Conservation (phyloP, 2,888 invertebrate species). For the Orchesella flavescens region DNA sequence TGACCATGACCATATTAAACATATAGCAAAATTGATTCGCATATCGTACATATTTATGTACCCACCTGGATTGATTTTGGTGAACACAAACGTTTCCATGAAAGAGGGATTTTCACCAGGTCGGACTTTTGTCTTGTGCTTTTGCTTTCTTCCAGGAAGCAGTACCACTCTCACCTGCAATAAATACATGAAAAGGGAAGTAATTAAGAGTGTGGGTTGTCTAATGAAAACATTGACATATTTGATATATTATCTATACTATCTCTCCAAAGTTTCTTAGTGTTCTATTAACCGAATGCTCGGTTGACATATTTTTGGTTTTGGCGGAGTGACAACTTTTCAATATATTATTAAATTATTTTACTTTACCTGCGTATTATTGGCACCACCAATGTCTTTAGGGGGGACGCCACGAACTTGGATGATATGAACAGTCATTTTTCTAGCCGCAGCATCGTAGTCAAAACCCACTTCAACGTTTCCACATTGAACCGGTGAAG, state of each 20-base stretch:
- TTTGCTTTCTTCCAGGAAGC: conserved; percentile 92
- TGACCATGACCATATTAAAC: no score
- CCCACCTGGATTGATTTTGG: conserved; percentile 90
- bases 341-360: not conserved
- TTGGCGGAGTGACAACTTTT: not conserved
- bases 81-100: conserved; percentile 93
- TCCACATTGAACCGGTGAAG: conserved; percentile 80
- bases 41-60: no score
- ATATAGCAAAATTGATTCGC: no score
- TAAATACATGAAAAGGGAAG: conserved; percentile 27
- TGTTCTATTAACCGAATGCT: no score
- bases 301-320: no score
- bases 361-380: conserved; percentile 79
- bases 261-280: no score
- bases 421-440: conserved; percentile 93
- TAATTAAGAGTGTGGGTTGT: conserved; percentile 13
- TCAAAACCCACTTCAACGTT: conserved; percentile 89
- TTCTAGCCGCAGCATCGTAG: conserved; percentile 91
- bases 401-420: conserved; percentile 88
- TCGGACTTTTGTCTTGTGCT: conserved; percentile 93
- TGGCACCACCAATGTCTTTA: conserved; percentile 81
- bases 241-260: no score
- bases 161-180: conserved; percentile 88
- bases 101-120: conserved; percentile 93
- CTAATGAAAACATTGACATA: not conserved